phyloP scores from a whole-genome alignment of 2,888 invertebrate species.

The Orthosia incerta region DNA sequence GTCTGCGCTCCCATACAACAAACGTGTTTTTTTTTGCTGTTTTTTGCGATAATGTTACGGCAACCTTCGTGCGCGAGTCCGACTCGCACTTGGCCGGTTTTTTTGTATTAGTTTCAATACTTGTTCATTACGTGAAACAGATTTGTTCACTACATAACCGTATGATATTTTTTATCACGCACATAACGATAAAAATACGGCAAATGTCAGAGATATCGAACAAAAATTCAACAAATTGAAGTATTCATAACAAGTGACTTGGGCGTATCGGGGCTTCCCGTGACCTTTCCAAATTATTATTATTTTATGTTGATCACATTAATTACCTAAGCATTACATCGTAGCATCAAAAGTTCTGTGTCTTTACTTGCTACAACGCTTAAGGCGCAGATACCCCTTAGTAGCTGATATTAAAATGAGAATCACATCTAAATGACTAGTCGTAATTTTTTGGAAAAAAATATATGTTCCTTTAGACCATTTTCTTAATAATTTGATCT shows the following conservation, averaged over 20 bases:
- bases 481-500: too few species aligned
- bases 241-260: constrained; percentile 10
- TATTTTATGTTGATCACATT: not conserved
- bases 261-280: constrained; percentile 2
- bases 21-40: too few species aligned
- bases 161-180: not conserved
- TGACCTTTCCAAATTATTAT: constrained; percentile 19
- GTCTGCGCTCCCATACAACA: too few species aligned
- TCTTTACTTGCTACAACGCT: not conserved
- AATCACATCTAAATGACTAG: too few species aligned
- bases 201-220: constrained; percentile 8
- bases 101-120: not conserved
- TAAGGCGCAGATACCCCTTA: too few species aligned
- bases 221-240: constrained; percentile 7
- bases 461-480: too few species aligned
- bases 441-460: too few species aligned
- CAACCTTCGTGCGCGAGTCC: too few species aligned
- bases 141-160: not conserved
- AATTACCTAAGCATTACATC: not conserved
- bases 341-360: not conserved
- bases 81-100: too few species aligned
- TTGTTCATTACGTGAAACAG: not conserved
- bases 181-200: not conserved
- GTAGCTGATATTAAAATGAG: too few species aligned
- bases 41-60: too few species aligned